phyloP scores from a whole-genome alignment of 1,140 invertebrate species.

The Apis mellifera region DNA sequence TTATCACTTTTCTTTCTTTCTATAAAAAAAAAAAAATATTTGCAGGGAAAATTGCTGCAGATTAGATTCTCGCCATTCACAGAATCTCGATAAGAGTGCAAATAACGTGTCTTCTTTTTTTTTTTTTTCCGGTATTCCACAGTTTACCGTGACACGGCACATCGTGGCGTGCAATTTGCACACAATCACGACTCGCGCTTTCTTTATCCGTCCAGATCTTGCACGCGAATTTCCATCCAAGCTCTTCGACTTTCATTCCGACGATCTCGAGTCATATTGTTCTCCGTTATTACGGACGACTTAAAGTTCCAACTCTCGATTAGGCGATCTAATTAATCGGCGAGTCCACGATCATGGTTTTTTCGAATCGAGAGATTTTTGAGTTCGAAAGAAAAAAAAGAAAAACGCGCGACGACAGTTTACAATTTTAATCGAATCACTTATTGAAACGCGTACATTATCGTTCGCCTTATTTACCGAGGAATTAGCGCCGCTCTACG shows the following conservation, averaged over 20 bases:
- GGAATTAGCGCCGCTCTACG: not conserved
- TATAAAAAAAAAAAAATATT: too few species aligned
- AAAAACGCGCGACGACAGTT: not conserved
- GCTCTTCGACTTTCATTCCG: conserved; percentile 17
- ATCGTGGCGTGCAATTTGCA: conserved; percentile 43
- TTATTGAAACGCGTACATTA: conserved; percentile 27
- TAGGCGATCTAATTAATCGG: conserved; percentile 52
- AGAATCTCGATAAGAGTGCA: not conserved
- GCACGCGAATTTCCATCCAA: conserved; percentile 3
- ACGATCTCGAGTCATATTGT: not conserved
- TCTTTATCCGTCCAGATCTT: conserved; percentile 48
- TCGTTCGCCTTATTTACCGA: not conserved
- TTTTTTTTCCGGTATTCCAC: not conserved
- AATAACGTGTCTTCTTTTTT: not conserved
- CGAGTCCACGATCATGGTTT: not conserved
- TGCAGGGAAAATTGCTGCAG: too few species aligned
- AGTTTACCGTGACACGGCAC: not conserved
- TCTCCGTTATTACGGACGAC: not conserved
- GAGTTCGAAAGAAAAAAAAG: not conserved
- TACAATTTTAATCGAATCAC: conserved; percentile 52
- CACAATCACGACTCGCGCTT: conserved; percentile 46
- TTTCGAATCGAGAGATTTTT: too few species aligned
- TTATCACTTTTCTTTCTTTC: too few species aligned
- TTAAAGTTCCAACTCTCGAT: conserved; percentile 28
- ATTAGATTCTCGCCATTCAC: not conserved